Conservation (phyloP, 2,888 invertebrate genomes). For the Cantharis lateralis region DNA sequence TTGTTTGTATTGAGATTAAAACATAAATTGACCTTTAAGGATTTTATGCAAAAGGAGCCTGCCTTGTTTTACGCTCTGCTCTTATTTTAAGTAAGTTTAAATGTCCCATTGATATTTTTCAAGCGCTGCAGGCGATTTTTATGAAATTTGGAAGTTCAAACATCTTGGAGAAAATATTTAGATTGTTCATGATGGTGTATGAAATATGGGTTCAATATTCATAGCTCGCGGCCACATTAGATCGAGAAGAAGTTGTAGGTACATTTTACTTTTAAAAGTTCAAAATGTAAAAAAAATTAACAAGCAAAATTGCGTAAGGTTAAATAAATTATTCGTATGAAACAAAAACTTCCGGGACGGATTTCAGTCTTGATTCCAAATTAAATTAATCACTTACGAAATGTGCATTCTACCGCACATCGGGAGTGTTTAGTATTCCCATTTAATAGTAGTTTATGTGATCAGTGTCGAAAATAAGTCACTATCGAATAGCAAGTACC, state of each 20-base stretch:
- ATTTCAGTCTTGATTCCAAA: too few species aligned
- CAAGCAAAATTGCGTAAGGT: too few species aligned
- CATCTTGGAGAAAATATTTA: background rate
- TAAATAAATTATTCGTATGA: too few species aligned
- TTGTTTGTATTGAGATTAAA: background rate
- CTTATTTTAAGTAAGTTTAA: too few species aligned
- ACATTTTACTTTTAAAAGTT: background rate
- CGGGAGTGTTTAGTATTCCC: too few species aligned
- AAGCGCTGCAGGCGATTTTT: background rate
- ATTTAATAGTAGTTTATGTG: too few species aligned
- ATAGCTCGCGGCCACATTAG: background rate
- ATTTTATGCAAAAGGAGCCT: background rate
- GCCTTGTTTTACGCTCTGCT: too few species aligned
- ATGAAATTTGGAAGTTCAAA: background rate
- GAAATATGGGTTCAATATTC: background rate
- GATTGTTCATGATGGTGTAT: background rate
- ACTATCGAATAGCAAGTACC: too few species aligned
- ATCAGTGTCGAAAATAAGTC: too few species aligned
- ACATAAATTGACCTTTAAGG: background rate
- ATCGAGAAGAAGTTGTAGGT: background rate
- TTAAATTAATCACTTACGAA: too few species aligned
- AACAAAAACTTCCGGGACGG: too few species aligned
- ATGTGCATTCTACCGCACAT: too few species aligned
- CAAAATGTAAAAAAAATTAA: background rate
- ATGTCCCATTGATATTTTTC: background rate